Percentiles rank a stretch among this genome's conserved stretches.
Evolutionary conservation across 2,888 invertebrate genomes (phyloP).

Genomic region (Pandemis cinnamomeana): DNA sequence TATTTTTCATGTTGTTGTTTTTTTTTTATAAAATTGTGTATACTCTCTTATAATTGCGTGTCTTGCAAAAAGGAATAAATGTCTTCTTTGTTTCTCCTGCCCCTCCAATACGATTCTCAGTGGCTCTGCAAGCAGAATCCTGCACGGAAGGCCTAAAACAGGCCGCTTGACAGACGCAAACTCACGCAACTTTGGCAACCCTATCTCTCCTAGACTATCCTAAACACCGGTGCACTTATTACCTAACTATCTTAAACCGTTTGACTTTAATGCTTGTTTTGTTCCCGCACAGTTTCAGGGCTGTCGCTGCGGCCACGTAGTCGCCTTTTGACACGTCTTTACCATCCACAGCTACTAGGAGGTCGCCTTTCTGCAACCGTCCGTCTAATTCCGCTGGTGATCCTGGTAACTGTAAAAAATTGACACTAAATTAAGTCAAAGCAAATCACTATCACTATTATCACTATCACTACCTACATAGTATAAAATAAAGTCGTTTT

Average conservation of each 20-base stretch:
- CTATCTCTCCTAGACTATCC: not conserved
- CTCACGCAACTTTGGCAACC: slow-evolving; percentile 8
- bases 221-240: slow-evolving; percentile 45
- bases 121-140: too few species aligned
- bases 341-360: slow-evolving; percentile 94
- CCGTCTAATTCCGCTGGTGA: slow-evolving; percentile 95
- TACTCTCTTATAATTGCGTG: too few species aligned
- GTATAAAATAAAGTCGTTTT: too few species aligned
- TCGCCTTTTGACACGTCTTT: slow-evolving; percentile 90
- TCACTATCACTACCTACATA: too few species aligned
- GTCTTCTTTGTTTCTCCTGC: too few species aligned
- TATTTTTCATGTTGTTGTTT: too few species aligned
- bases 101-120: too few species aligned
- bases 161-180: too few species aligned
- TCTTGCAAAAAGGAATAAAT: too few species aligned
- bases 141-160: too few species aligned
- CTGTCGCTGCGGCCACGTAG: slow-evolving; percentile 94
- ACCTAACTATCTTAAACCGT: slow-evolving; percentile 89
- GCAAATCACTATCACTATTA: too few species aligned
- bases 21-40: too few species aligned
- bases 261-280: slow-evolving; percentile 93
- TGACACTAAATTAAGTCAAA: not conserved
- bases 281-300: slow-evolving; percentile 94
- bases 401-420: slow-evolving; percentile 88
- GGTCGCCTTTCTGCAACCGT: slow-evolving; percentile 95